Evolutionary conservation across 2,797 vertebrate genomes (phyloP).

Genomic region (Anisognathus igniventris): DNA sequence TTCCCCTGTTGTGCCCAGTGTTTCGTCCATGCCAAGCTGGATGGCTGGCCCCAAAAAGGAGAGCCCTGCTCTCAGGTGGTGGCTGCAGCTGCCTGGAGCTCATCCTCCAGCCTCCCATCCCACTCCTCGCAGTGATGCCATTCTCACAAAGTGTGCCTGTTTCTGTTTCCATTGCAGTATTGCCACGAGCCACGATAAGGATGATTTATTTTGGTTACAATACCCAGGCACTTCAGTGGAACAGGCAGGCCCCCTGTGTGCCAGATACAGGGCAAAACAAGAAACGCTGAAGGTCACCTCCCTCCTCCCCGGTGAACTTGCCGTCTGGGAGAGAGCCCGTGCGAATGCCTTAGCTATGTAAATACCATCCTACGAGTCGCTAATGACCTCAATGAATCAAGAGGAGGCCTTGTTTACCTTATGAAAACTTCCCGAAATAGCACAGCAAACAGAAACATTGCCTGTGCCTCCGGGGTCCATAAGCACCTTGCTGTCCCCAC

Average conservation of each 20-base stretch:
- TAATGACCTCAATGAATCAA: conserved; percentile 35
- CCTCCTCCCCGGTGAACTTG: conserved; percentile 21
- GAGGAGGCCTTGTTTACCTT: conserved; percentile 19
- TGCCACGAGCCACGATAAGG: background rate
- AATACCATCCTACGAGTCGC: conserved; percentile 1
- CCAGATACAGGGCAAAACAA: conserved; percentile 23
- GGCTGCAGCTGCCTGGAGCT: background rate
- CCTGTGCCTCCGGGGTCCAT: rapidly evolving
- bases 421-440: background rate
- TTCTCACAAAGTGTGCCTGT: background rate
- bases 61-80: background rate
- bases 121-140: background rate
- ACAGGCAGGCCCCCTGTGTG: background rate
- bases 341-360: conserved; percentile 18
- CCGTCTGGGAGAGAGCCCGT: background rate
- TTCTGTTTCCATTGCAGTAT: conserved; percentile 8
- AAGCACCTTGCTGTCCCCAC: rapidly evolving
- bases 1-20: rapidly evolving
- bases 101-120: background rate
- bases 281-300: conserved; percentile 37
- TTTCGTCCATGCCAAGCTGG: rapidly evolving
- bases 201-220: conserved; percentile 60
- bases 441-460: background rate
- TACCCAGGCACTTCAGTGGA: conserved; percentile 14
- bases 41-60: background rate